Evolutionary conservation across 64 coral and sea anemone genomes (phyloP), one percentile per base, ranked within the genome.

Genomic region (Montipora cactus): DNA sequence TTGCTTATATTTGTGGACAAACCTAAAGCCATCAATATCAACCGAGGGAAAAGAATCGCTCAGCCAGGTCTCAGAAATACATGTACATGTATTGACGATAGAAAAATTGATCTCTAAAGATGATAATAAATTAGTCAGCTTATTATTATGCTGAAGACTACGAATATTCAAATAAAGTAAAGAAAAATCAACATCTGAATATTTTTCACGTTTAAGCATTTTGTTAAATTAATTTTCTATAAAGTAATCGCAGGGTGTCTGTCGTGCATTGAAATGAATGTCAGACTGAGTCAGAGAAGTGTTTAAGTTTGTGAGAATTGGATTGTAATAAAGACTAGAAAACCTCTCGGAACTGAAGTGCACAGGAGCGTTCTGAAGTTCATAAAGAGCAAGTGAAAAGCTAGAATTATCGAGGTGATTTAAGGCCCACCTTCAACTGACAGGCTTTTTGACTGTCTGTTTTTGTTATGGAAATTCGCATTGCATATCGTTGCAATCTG

Each of bases 261-360:
- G 37, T 37, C 37, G 1, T 37, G 37, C 37, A 37, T 37, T 37
- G 37, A 37, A 37, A 37, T 19, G 16, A 85, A 6, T 62, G 66
- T 59, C 52, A n/a, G 66, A 62, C 19, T 66, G 19, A 18, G 81
- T 25, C 21, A 85, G 66, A 45, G 21, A 67, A 53, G 37, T 85
- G 14, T 57, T 61, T 66, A 59, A 67, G 10, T 85, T 67, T 7
- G 16, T 20, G 66, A 81, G 52, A 81, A 48, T 47, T 81, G 79
- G 79, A 81, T 81, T 81, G 49, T 47, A 81, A 28, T 28, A 22
- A 8, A 76, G 18, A 28, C 20, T 76, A 76, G 74, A 76, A 76
- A 76, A 46, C 8, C 47, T 81, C 5, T 81, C 50, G 19, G 79
- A 49, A 53, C 52, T 8, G 14, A 81, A 81, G 53, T 51, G 37